phyloP scores from a whole-genome alignment of 2,888 invertebrate species.

The Oscheius sp. region DNA sequence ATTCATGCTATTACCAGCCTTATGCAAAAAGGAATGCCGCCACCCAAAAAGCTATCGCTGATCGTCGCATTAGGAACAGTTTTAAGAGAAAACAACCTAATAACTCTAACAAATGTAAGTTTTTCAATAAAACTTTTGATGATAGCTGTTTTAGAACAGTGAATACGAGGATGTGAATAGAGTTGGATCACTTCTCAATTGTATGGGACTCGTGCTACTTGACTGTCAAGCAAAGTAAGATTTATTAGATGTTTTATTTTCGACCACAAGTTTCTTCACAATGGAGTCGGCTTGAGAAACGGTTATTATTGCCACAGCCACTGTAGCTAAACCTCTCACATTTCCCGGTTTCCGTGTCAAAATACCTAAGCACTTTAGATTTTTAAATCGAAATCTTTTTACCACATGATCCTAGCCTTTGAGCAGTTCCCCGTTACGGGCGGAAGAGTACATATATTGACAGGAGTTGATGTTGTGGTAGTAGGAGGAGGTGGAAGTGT shows the following conservation, averaged over 20 bases:
- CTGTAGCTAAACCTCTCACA: conserved; percentile 61
- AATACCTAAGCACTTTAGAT: conserved; percentile 49
- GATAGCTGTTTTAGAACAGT: conserved; percentile 45
- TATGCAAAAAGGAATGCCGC: conserved; percentile 79
- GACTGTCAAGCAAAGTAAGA: conserved; percentile 54
- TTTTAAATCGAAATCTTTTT: background rate
- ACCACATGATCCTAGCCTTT: conserved; percentile 60
- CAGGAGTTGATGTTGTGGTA: conserved; percentile 18
- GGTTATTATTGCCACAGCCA: conserved; percentile 60
- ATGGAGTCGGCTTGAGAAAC: conserved; percentile 52
- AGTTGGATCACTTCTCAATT: conserved; percentile 51
- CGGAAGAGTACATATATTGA: conserved; percentile 50
- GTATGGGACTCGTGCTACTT: conserved; percentile 50
- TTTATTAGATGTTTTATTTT: conserved; percentile 15
- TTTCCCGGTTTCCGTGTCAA: conserved; percentile 50
- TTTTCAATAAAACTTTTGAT: conserved; percentile 1
- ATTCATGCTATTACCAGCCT: conserved; percentile 77
- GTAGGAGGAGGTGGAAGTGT: conserved; percentile 47
- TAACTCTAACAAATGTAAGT: conserved; percentile 48
- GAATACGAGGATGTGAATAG: conserved; percentile 52
- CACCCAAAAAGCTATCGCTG: conserved; percentile 76
- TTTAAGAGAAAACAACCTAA: conserved; percentile 43
- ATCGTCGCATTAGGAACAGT: conserved; percentile 52
- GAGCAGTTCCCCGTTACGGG: conserved; percentile 59
- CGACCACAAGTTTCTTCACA: conserved; percentile 53